phyloP scores from a whole-genome alignment of 2,888 invertebrate species.

The Chaetogeoica ovagalla region DNA sequence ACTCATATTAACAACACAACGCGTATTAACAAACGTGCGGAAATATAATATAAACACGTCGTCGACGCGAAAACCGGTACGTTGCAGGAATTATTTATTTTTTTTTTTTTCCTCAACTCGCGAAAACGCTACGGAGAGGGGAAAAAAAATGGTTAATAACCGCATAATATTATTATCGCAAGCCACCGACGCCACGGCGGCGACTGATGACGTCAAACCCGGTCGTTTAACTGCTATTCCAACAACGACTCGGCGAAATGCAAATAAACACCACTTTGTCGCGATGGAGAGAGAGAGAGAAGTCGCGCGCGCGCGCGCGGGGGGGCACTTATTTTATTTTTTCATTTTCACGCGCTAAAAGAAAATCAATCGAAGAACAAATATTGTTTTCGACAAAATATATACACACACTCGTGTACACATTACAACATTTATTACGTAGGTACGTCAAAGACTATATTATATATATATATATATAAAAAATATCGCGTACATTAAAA shows the following conservation, averaged over 20 bases:
- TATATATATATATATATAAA: no score
- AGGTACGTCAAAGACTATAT: no score
- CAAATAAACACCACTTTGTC: background rate
- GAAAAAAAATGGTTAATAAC: background rate
- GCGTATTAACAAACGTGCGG: background rate
- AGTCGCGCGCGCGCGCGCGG: no score
- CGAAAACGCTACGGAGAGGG: background rate
- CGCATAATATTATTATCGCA: background rate
- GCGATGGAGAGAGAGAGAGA: no score
- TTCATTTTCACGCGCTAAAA: no score
- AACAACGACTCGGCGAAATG: background rate
- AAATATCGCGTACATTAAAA: no score
- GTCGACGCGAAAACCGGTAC: background rate
- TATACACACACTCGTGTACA: no score
- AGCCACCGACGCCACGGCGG: background rate
- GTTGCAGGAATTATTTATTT: background rate
- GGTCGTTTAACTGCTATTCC: background rate
- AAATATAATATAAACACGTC: background rate
- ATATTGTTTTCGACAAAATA: no score
- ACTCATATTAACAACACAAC: background rate
- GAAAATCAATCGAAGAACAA: no score
- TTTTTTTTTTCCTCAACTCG: background rate
- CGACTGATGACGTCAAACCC: constrained; percentile 7
- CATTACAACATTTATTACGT: no score
- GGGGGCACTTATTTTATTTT: no score